Evolutionary conservation across 2,888 invertebrate genomes (phyloP).

Genomic region (Macrophya annulata): DNA sequence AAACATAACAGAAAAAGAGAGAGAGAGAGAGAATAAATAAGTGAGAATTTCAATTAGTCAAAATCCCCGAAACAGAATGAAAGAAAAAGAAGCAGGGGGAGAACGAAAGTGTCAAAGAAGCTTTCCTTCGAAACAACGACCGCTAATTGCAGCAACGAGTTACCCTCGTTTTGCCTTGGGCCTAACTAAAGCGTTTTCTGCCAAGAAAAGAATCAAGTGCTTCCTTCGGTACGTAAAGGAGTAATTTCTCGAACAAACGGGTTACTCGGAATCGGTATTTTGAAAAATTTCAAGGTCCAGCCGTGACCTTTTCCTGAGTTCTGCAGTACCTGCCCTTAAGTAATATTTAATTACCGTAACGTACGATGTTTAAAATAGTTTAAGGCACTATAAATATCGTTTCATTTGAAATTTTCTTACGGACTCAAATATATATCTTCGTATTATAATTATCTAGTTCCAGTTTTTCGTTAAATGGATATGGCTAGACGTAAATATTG

Average conservation of each 20-base stretch:
- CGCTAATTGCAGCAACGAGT: slow-evolving; percentile 37
- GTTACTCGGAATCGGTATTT: slow-evolving; percentile 8
- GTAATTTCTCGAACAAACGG: slow-evolving; percentile 9
- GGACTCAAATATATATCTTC: background rate
- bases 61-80: background rate
- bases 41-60: slow-evolving; percentile 16
- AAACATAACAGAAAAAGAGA: background rate
- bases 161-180: slow-evolving; percentile 38
- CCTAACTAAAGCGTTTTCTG: slow-evolving; percentile 6
- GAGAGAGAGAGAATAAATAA: background rate
- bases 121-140: slow-evolving; percentile 40
- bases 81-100: background rate
- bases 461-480: background rate
- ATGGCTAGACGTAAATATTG: background rate
- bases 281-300: background rate
- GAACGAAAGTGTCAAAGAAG: slow-evolving; percentile 25
- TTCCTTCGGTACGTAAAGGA: background rate
- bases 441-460: background rate
- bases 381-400: background rate
- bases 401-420: background rate
- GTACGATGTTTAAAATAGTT: background rate
- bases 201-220: background rate
- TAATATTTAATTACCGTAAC: background rate
- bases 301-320: background rate
- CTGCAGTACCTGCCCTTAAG: background rate